Base-by-base conservation (phyloP, 35 echinoderm and acorn worm genomes). In the Ophioderma brevispina region DNA sequence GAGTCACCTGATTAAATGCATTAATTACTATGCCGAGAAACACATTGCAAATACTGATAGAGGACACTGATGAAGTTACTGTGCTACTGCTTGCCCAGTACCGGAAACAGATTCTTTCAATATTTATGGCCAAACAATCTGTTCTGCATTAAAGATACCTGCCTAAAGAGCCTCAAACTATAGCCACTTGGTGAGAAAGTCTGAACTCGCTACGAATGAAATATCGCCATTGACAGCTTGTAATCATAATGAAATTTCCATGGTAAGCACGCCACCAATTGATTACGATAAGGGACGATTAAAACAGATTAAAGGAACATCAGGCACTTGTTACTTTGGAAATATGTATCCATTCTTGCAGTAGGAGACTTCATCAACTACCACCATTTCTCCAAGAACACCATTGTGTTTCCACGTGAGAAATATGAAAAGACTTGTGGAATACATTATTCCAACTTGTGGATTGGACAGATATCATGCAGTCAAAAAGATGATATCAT, bases 161-260 rank as follows among this genome's bases (percentile, higher is more conserved):
- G 80, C 76, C 76, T 34, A 56, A 87, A 76, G 37, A 40, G 36
- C 31, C 75, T 80, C 25, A 50, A 76, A 75, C 75, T 95, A 95
- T 42, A 86, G 84, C 93, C 89, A 30, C 85, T 95, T 70, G 43
- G 80, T 40, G 87, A 95, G 89, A 95, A 0, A 86, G 78, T 76
- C 38, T 96, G 0, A 96, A 84, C 55, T 81, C 75, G 6, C 56
- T 96, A n/a, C 39, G 90, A 8, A 76, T 52, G n/a, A 88, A 85
- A 82, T 76, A 84, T 31, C 34, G 18, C 1, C 78, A 92, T 32
- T 76, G 92, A 18, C 91, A 96, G 56, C 70, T 96, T 36, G 38
- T 96, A 28, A 96, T 96, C 64, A 92, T 96, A 86, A 96, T 92
- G 91, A 96, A 80, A 85, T 89, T 15, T 96, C 90, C 37, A 96